Evolutionary conservation across 2,113 vertebrate species (phyloP).

Genomic region (Donacobius atricapilla): DNA sequence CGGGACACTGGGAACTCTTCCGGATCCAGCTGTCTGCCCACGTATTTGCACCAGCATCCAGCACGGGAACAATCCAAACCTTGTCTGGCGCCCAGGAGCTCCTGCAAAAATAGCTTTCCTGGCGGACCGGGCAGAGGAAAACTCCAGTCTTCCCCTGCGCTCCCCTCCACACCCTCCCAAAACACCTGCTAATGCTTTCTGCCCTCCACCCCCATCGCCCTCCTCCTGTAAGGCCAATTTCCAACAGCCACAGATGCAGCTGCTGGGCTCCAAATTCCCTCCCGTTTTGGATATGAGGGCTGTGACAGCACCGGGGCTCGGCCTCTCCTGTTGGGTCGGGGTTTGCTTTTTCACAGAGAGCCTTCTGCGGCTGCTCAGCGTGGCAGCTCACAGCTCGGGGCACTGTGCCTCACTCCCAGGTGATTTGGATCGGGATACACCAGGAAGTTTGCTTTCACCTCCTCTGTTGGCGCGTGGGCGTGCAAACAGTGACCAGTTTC

Average conservation of each 20-base stretch:
- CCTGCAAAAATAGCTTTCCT: not conserved
- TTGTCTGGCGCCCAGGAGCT: not conserved
- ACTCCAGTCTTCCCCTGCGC: not conserved
- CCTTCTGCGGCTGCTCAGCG: not conserved
- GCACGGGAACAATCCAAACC: not conserved
- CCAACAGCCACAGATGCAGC: not conserved
- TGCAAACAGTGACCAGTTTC: conserved; percentile 60
- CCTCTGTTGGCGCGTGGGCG: conserved; percentile 49
- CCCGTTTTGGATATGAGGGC: not conserved
- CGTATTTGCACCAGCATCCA: not conserved
- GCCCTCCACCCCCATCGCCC: not conserved
- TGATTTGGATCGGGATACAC: conserved; percentile 49
- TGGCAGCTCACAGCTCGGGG: not conserved
- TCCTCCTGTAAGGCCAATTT: not conserved
- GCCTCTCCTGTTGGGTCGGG: not conserved
- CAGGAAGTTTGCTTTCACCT: conserved; percentile 71
- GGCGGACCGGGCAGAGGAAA: not conserved
- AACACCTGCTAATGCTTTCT: not conserved
- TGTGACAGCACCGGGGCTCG: not conserved
- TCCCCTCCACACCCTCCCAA: not conserved
- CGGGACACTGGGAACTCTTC: not conserved
- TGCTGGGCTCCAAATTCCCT: not conserved
- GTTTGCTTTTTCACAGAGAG: conserved; percentile 39
- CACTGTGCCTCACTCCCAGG: conserved; percentile 34
- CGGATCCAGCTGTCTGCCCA: not conserved